Evolutionary conservation across 2,888 invertebrate species (phyloP).

Genomic region (Ormyrus pomaceus): DNA sequence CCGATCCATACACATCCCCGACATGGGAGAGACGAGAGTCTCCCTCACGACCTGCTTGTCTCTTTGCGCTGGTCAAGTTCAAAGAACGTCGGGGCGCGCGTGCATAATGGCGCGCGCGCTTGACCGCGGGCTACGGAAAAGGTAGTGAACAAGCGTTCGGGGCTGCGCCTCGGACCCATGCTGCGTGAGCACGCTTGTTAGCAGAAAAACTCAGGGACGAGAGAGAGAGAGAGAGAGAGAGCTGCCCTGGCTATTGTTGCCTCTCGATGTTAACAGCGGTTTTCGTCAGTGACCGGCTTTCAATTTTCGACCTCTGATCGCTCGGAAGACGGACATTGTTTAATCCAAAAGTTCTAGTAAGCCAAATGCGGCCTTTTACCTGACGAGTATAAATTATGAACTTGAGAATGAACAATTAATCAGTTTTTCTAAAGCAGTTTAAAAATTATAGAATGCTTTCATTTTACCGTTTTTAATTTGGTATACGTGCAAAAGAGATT

Average conservation of each 20-base stretch:
- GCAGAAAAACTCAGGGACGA: conserved; percentile 11
- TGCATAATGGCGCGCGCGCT: conserved; percentile 23
- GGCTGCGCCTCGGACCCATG: conserved; percentile 29
- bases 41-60: conserved; percentile 14
- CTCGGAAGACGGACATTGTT: too few relatives aligned
- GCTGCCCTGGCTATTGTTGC: conserved; percentile 31
- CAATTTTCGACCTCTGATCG: too few relatives aligned
- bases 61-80: conserved; percentile 44
- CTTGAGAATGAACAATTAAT: too few relatives aligned
- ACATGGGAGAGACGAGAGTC: conserved; percentile 8
- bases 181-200: conserved; percentile 50
- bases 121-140: conserved; percentile 27
- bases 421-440: too few relatives aligned
- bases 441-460: too few relatives aligned
- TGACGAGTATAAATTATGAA: too few relatives aligned
- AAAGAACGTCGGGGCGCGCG: conserved; percentile 41
- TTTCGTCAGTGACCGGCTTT: conserved; percentile 12
- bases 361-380: too few relatives aligned
- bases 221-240: conserved; percentile 9
- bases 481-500: too few relatives aligned
- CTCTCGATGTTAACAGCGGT: conserved; percentile 39
- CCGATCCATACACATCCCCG: conserved; percentile 16
- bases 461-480: too few relatives aligned
- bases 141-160: conserved; percentile 28
- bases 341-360: too few relatives aligned